Conservation (phyloP, 2,797 vertebrate genomes). For the Gambusia yucatana region DNA sequence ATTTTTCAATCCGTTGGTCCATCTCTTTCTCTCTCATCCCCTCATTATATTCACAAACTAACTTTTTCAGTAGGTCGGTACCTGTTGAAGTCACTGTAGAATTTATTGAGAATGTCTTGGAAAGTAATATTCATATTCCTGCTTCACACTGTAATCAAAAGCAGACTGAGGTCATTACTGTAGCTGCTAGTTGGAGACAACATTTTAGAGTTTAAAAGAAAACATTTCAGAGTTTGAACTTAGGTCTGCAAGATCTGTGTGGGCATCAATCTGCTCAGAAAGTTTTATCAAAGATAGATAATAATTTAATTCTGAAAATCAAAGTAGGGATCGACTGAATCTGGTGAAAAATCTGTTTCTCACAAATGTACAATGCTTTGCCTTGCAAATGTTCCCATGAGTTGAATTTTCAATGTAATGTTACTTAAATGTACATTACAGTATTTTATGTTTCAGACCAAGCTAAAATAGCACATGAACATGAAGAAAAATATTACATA, state of each 20-base stretch:
- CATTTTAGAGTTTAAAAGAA: not conserved
- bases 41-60: constrained; percentile 1
- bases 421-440: not conserved
- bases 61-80: not conserved
- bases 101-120: constrained; percentile 1
- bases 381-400: not conserved
- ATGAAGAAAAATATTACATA: not conserved
- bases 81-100: not conserved
- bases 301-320: not conserved
- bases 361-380: not conserved
- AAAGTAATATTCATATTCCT: constrained; percentile 11
- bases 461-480: not conserved
- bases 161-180: constrained; percentile 32
- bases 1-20: not conserved
- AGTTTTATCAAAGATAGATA: not conserved
- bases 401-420: not conserved
- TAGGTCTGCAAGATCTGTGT: not conserved
- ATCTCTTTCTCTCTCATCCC: not conserved
- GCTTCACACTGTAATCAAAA: constrained; percentile 5
- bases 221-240: constrained; percentile 2
- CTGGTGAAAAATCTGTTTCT: not conserved
- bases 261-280: not conserved
- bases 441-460: not conserved
- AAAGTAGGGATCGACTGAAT: not conserved
- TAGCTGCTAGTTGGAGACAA: constrained; percentile 15